These are phyloP conservation scores for Eupeodes luniger DNA, from an alignment of 2,888 invertebrate species.

Conservation along the genomic window DNA sequence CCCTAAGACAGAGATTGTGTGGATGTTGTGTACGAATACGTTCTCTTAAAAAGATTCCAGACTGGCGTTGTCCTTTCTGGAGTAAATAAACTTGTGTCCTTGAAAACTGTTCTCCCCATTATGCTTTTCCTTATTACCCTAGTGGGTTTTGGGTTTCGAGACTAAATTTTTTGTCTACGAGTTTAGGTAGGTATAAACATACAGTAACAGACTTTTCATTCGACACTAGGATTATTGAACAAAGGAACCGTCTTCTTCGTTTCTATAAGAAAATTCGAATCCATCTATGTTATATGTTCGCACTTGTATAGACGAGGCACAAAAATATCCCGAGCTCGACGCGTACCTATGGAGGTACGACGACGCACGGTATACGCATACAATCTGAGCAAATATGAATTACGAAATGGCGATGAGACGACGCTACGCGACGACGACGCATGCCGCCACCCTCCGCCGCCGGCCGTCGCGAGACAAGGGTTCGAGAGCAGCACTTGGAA, in stretches of 20 bases:
- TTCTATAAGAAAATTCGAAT: neutral
- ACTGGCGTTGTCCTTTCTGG: conserved; percentile 68
- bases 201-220: neutral
- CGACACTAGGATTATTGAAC: conserved; percentile 4
- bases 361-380: conserved; percentile 1
- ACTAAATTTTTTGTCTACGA: conserved; percentile 32
- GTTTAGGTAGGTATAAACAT: neutral
- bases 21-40: neutral
- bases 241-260: conserved; percentile 12
- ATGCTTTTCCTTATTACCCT: conserved; percentile 73
- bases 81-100: conserved; percentile 72
- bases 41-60: conserved; percentile 36
- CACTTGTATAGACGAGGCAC: conserved; percentile 1
- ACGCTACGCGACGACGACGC: neutral
- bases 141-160: conserved; percentile 35
- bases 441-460: neutral
- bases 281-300: neutral
- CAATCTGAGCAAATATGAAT: conserved; percentile 32
- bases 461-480: neutral
- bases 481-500: neutral
- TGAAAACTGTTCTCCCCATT: conserved; percentile 56
- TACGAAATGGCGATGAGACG: neutral
- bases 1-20: too few species aligned
- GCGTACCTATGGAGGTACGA: conserved; percentile 28
- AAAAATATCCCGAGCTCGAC: conserved; percentile 34